Evolutionary conservation across 2,888 invertebrate species (phyloP).

Genomic region (Drosophila monieri): DNA sequence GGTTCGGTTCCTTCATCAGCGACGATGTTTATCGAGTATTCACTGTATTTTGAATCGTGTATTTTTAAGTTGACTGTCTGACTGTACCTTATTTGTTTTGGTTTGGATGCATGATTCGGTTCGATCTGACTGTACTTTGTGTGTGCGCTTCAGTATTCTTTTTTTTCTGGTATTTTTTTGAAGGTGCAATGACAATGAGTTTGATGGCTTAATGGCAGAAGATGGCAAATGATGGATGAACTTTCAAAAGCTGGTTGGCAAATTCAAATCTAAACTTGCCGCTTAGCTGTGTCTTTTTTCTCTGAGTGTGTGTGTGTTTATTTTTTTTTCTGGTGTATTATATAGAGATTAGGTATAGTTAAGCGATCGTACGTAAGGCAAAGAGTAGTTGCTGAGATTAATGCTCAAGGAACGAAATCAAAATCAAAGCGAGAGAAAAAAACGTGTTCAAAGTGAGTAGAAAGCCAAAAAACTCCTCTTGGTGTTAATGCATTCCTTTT

Average conservation of each 20-base stretch:
- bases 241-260: conserved; percentile 11
- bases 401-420: conserved; percentile 54
- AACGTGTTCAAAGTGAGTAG: conserved; percentile 43
- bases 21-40: background rate
- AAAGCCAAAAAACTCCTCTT: conserved; percentile 43
- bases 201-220: background rate
- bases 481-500: conserved; percentile 37
- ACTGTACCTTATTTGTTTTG: conserved; percentile 24
- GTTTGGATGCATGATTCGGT: conserved; percentile 24
- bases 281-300: conserved; percentile 10
- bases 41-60: conserved; percentile 14
- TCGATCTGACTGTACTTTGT: conserved; percentile 20
- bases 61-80: conserved; percentile 23
- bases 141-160: background rate
- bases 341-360: conserved; percentile 59
- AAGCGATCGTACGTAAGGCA: conserved; percentile 69
- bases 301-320: conserved; percentile 4
- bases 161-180: background rate
- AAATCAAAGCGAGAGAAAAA: conserved; percentile 46
- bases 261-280: conserved; percentile 9
- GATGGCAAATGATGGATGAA: conserved; percentile 14
- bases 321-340: conserved; percentile 17
- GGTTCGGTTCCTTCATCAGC: background rate
- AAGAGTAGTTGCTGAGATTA: conserved; percentile 59
- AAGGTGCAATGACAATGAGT: conserved; percentile 14